Evolutionary conservation across 1,140 invertebrate genomes (phyloP).

Genomic region (Drosophila murphyi): DNA sequence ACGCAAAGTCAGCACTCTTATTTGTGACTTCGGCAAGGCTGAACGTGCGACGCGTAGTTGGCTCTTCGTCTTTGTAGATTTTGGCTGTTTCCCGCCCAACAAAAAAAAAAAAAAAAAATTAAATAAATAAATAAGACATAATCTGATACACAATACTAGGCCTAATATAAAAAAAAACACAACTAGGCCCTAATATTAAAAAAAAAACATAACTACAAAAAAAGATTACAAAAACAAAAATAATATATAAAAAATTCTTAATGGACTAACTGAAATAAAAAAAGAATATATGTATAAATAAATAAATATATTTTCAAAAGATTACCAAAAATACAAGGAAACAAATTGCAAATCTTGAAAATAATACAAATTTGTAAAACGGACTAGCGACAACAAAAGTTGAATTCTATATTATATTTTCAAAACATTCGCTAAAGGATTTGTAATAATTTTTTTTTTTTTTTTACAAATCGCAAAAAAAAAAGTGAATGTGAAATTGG

Average conservation of each 20-base stretch:
- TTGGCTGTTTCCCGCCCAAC: conserved; percentile 78
- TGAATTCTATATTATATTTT: conserved; percentile 8
- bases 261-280: neutral
- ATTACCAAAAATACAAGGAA: neutral
- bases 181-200: neutral
- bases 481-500: conserved; percentile 20
- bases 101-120: conserved; percentile 42
- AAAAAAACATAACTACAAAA: conserved; percentile 7
- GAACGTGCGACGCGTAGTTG: conserved; percentile 56
- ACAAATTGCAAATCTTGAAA: conserved; percentile 12
- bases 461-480: neutral
- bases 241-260: conserved; percentile 5
- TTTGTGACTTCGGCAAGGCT: conserved; percentile 34
- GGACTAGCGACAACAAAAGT: conserved; percentile 16
- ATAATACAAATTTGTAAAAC: conserved; percentile 13
- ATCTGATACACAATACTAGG: conserved; percentile 6
- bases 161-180: conserved; percentile 1
- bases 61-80: conserved; percentile 73
- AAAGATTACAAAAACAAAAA: conserved; percentile 22
- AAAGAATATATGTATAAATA: neutral
- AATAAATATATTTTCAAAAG: neutral
- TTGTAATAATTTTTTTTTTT: neutral
- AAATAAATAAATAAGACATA: conserved; percentile 17
- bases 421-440: conserved; percentile 7
- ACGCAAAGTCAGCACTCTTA: neutral